phyloP scores from a whole-genome alignment of 2,113 vertebrate species.

The Hemiprocne comata region DNA sequence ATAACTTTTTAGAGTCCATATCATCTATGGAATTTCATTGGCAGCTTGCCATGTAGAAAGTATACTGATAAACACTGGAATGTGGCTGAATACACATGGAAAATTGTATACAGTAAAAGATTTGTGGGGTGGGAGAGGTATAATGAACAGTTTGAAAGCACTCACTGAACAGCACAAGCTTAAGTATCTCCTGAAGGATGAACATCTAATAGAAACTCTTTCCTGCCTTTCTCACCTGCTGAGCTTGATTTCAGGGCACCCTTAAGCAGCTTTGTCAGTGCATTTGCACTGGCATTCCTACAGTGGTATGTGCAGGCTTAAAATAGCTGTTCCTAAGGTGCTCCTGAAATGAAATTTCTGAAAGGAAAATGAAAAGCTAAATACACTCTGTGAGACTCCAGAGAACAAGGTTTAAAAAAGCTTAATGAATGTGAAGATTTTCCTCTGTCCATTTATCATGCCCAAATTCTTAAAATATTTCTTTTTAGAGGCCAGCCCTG shows the following conservation, averaged over 20 bases:
- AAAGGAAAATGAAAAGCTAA: conserved; percentile 39
- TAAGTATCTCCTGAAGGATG: not conserved
- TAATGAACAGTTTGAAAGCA: not conserved
- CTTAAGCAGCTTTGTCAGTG: not conserved
- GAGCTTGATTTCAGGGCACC: conserved; percentile 2
- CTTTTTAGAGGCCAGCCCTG: not conserved
- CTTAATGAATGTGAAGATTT: not conserved
- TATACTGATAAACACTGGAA: not conserved
- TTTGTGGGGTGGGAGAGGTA: not conserved
- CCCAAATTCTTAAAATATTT: not conserved
- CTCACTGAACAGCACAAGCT: not conserved
- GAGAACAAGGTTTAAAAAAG: conserved; percentile 39
- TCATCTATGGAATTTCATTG: not conserved
- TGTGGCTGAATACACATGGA: not conserved
- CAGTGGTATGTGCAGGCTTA: not conserved
- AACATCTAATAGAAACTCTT: not conserved
- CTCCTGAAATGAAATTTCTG: conserved; percentile 27
- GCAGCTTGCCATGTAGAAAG: not conserved
- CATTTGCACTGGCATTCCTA: not conserved
- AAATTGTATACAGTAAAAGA: not conserved
- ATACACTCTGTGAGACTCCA: not conserved
- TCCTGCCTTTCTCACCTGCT: not conserved
- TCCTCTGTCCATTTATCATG: not conserved
- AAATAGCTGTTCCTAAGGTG: conserved; percentile 42
- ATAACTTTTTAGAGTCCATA: not conserved